A percentile compares a stretch with the other conserved stretches of the same genome.
These are phyloP conservation scores for Trichechus manatus DNA, from an alignment of 2,113 vertebrate species.

Conservation along the genomic window DNA sequence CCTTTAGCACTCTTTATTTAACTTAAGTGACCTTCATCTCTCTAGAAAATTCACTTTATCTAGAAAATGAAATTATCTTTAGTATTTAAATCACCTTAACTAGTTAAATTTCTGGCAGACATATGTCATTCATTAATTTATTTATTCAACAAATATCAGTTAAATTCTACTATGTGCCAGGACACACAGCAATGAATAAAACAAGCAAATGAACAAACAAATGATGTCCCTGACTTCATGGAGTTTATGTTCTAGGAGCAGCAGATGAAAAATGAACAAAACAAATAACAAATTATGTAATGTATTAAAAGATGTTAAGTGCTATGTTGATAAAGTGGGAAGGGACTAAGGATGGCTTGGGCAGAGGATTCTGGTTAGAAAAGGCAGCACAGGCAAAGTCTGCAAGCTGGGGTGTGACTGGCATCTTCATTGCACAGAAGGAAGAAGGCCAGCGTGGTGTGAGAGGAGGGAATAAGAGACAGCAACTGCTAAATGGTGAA, in stretches of 20 bases:
- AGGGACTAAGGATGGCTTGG: not conserved
- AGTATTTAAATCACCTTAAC: constrained; percentile 41
- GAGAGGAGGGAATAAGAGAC: not conserved
- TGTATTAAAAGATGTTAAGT: not conserved
- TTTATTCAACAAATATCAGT: constrained; percentile 13
- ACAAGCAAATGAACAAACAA: not conserved
- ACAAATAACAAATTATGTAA: not conserved
- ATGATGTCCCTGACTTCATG: not conserved
- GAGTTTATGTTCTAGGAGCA: not conserved
- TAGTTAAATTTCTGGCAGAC: constrained; percentile 13
- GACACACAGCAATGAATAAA: not conserved
- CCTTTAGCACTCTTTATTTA: not conserved
- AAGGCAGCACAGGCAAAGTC: not conserved
- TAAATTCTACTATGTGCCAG: not conserved
- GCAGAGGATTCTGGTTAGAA: not conserved
- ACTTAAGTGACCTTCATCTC: not conserved
- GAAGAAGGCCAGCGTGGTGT: not conserved
- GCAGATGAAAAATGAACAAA: not conserved
- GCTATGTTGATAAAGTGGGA: not conserved
- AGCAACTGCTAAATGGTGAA: not conserved
- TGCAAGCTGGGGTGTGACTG: not conserved
- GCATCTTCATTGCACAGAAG: not conserved
- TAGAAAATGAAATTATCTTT: constrained; percentile 26
- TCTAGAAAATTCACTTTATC: constrained; percentile 48
- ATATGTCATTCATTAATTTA: not conserved